A percentile compares a stretch with the other conserved stretches of the same genome.
Evolutionary conservation across 2,888 invertebrate species (phyloP).

Genomic region (Odontomyia ornata): DNA sequence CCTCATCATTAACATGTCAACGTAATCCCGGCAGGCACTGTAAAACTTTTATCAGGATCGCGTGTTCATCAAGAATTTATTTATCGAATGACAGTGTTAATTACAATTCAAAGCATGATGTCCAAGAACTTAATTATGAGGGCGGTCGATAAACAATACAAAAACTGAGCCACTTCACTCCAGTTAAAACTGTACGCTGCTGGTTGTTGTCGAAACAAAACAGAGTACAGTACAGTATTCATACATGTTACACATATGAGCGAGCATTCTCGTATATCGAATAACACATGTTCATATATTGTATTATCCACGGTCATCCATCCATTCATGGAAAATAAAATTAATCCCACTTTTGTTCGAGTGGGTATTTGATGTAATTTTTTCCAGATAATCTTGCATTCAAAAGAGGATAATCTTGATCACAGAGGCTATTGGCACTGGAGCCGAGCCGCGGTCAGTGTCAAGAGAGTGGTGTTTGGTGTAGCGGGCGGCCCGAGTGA

Average conservation of each 20-base stretch:
- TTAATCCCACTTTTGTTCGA: slow-evolving; percentile 28
- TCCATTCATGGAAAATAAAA: slow-evolving; percentile 39
- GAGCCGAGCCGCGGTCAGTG: not conserved
- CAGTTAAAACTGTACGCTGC: no score
- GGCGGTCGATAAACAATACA: slow-evolving; percentile 21
- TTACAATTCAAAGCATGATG: slow-evolving; percentile 43
- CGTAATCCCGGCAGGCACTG: not conserved
- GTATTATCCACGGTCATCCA: slow-evolving; percentile 32
- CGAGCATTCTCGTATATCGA: slow-evolving; percentile 20
- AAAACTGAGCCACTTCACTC: not conserved
- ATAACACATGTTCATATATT: slow-evolving; percentile 26
- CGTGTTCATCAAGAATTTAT: slow-evolving; percentile 4
- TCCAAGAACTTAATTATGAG: slow-evolving; percentile 43
- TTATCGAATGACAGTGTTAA: slow-evolving; percentile 30
- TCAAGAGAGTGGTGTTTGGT: not conserved
- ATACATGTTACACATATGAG: no score
- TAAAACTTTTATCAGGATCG: slow-evolving; percentile 13
- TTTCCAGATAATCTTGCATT: slow-evolving; percentile 2
- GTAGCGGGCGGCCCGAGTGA: not conserved
- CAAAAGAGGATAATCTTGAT: slow-evolving; percentile 35
- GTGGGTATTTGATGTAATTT: slow-evolving; percentile 13
- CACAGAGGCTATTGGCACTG: slow-evolving; percentile 33
- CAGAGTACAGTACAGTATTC: not conserved
- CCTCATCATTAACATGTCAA: no score
- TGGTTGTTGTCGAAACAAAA: not conserved